These are phyloP conservation scores for Anodontia alba DNA, from an alignment of 2,888 invertebrate species.

Conservation along the genomic window DNA sequence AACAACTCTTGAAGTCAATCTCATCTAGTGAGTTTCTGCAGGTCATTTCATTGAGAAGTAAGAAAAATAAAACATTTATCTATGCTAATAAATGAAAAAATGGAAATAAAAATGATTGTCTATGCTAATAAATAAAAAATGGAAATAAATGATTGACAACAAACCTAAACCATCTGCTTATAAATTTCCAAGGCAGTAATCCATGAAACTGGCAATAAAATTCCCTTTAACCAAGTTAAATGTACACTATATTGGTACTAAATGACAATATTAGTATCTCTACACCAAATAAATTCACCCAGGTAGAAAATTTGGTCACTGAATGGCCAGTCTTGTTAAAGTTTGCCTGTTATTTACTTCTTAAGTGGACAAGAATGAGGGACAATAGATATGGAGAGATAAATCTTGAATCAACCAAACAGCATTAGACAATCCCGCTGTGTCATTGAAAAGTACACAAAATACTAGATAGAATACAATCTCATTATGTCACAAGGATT, in stretches of 20 bases:
- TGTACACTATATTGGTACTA: background rate
- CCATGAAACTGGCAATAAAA: conserved; percentile 10
- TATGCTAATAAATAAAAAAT: too few species aligned
- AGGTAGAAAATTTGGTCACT: conserved; percentile 1
- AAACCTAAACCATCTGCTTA: conserved; percentile 9
- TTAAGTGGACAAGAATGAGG: background rate
- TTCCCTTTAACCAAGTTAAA: background rate
- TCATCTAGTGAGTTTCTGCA: too few species aligned
- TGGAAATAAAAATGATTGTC: too few species aligned
- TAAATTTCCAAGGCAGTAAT: background rate
- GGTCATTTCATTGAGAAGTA: too few species aligned
- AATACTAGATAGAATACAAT: background rate
- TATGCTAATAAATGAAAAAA: too few species aligned
- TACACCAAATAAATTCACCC: background rate
- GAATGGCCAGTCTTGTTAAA: conserved; percentile 8
- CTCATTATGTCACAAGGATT: background rate
- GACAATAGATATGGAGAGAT: background rate
- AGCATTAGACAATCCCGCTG: background rate
- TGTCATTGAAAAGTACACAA: background rate
- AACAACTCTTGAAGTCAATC: too few species aligned
- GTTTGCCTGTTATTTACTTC: background rate
- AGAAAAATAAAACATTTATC: too few species aligned
- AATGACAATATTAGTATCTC: background rate
- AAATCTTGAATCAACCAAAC: background rate
- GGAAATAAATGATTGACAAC: too few species aligned